Conservation (phyloP, 2,888 invertebrate species). For the Cheilosia vernalis region DNA sequence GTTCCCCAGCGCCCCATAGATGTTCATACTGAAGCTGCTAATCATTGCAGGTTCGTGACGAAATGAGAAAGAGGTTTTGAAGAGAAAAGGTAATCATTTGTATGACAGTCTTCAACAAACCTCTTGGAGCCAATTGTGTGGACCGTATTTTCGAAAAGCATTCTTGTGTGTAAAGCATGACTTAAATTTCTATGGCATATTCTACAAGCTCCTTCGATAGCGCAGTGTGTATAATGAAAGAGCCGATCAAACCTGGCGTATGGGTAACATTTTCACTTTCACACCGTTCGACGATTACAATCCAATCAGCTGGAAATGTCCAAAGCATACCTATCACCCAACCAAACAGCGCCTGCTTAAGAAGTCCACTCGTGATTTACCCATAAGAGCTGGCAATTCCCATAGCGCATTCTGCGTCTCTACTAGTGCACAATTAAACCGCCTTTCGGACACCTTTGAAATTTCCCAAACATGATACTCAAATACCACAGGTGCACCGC, state of each 20-base stretch:
- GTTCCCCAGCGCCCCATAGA: too few relatives aligned
- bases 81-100: too few relatives aligned
- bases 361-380: slow-evolving; percentile 57
- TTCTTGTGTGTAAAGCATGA: too few relatives aligned
- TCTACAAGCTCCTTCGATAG: too few relatives aligned
- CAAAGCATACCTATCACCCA: background rate
- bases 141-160: too few relatives aligned
- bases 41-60: too few relatives aligned
- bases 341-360: slow-evolving; percentile 21
- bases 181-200: too few relatives aligned
- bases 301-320: background rate
- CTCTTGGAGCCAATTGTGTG: too few relatives aligned
- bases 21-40: too few relatives aligned
- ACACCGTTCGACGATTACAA: background rate
- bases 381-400: slow-evolving; percentile 51
- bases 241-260: background rate
- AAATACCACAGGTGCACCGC: slow-evolving; percentile 67
- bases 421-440: slow-evolving; percentile 43
- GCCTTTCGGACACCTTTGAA: slow-evolving; percentile 48
- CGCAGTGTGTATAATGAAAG: too few relatives aligned
- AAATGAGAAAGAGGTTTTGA: too few relatives aligned
- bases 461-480: slow-evolving; percentile 40
- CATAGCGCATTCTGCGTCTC: slow-evolving; percentile 11
- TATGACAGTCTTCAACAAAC: too few relatives aligned
- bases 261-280: background rate